Evolutionary conservation across 2,888 invertebrate genomes (phyloP), one percentile per base, ranked within the genome.

Genomic region (Cotesia congregata): DNA sequence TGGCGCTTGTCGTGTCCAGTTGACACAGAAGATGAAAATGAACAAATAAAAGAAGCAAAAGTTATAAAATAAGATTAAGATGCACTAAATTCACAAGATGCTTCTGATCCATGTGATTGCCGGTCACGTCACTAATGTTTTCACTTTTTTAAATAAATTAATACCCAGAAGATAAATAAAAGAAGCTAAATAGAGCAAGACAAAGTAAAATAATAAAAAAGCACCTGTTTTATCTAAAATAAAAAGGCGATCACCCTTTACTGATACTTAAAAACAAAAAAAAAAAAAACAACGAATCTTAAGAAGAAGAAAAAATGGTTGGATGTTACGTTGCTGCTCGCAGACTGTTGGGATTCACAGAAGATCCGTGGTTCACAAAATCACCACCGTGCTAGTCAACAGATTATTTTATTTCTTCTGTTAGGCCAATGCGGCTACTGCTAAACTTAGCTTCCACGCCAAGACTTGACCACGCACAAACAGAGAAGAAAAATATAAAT

Each of bases 391-490:
- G 61, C 30, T 20, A 59, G 59, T 70, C 60, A 59, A 59, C 59
- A 67, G 72, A 75, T 73, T 77, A 50, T 50, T 50, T 12, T 50
- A 30, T 50, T 50, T 50, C 7, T 73, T 67, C 73, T 79, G 80
- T 81, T 82, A 82, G 84, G 85, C 86, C 86, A 86, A 88, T 86
- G 86, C 86, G 87, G 88, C 86, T 84, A 86, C 85, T 84, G 87
- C 88, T 89, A 89, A 86, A 89, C 89, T 89, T 88, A 89, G 88
- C 85, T 83, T 81, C 83, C 84, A 85, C 83, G 83, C 85, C 81
- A 74, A 82, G 84, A 83, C 85, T 84, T 86, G 86, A 85, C 85
- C 86, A 84, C 84, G 81, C 82, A 77, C 82, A 82, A 82, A 85
- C 61, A 9, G 65, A 38, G 40, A 40, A 75, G 38, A 38, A 41